Percentiles rank a stretch among this genome's conserved stretches.
phyloP scores from a whole-genome alignment of 2,113 vertebrate species.

The Martes martes region DNA sequence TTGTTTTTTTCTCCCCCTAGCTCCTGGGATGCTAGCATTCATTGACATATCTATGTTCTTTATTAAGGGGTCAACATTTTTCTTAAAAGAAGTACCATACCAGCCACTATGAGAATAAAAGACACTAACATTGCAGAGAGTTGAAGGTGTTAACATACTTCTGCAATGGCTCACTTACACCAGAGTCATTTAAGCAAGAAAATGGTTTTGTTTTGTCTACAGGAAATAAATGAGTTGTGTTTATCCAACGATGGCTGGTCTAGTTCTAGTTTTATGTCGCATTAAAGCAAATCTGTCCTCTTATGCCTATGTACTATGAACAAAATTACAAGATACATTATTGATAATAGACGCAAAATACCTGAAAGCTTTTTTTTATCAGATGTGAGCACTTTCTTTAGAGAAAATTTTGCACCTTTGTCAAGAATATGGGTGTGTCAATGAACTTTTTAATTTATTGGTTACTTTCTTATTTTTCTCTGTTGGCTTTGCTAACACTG shows the following conservation, averaged over 20 bases:
- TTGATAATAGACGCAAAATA: constrained; percentile 27
- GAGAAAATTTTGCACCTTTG: not conserved
- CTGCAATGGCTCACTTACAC: not conserved
- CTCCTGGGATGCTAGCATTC: not conserved
- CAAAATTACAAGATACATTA: constrained; percentile 10
- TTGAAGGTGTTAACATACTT: not conserved
- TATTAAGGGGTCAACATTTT: not conserved
- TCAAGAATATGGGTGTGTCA: not conserved
- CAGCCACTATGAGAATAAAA: not conserved
- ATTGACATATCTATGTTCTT: not conserved
- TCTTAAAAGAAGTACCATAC: not conserved
- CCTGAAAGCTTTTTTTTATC: constrained; percentile 13
- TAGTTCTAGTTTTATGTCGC: not conserved
- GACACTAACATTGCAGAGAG: not conserved
- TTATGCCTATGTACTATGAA: not conserved
- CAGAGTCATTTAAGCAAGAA: not conserved
- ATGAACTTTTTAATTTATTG: not conserved
- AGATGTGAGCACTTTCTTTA: not conserved
- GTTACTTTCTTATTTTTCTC: not conserved
- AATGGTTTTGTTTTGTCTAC: not conserved
- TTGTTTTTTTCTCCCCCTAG: not conserved
- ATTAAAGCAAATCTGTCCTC: not conserved
- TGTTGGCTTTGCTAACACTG: not conserved
- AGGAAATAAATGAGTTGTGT: not conserved
- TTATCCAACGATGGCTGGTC: not conserved